phyloP scores from a whole-genome alignment of 2,888 invertebrate genomes.

The Papilio demoleus region DNA sequence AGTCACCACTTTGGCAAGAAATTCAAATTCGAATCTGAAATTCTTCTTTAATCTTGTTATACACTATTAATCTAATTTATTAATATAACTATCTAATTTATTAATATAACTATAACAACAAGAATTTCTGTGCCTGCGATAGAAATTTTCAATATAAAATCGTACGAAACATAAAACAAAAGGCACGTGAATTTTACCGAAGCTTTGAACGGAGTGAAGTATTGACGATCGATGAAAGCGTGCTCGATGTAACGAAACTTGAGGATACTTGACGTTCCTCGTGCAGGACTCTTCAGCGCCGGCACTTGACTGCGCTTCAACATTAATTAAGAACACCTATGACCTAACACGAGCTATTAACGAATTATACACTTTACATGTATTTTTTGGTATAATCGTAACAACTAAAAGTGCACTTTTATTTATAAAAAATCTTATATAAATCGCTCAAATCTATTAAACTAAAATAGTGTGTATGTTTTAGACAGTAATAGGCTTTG shows the following conservation, averaged over 20 bases:
- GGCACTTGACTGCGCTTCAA: constrained; percentile 29
- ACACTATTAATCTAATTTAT: too few species aligned
- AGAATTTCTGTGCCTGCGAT: neutral
- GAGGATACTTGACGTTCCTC: constrained; percentile 24
- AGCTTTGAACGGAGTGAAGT: neutral
- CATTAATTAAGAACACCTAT: constrained; percentile 32
- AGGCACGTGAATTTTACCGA: neutral
- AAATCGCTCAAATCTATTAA: too few species aligned
- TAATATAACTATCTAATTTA: neutral
- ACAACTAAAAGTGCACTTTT: too few species aligned
- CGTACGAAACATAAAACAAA: constrained; percentile 4
- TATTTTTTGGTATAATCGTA: neutral
- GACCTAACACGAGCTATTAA: constrained; percentile 9
- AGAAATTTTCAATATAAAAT: neutral
- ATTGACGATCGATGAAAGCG: constrained; percentile 23
- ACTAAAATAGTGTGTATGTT: too few species aligned
- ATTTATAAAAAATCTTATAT: too few species aligned
- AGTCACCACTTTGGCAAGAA: too few species aligned
- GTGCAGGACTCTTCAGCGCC: constrained; percentile 27
- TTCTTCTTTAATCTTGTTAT: too few species aligned
- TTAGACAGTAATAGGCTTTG: too few species aligned
- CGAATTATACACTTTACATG: too few species aligned
- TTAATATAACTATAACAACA: neutral
- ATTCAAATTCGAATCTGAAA: too few species aligned
- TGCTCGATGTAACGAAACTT: constrained; percentile 23